Percentiles rank a stretch among this genome's conserved stretches.
Conservation (phyloP, 2,888 invertebrate genomes). For the Trachelus troglodyta region DNA sequence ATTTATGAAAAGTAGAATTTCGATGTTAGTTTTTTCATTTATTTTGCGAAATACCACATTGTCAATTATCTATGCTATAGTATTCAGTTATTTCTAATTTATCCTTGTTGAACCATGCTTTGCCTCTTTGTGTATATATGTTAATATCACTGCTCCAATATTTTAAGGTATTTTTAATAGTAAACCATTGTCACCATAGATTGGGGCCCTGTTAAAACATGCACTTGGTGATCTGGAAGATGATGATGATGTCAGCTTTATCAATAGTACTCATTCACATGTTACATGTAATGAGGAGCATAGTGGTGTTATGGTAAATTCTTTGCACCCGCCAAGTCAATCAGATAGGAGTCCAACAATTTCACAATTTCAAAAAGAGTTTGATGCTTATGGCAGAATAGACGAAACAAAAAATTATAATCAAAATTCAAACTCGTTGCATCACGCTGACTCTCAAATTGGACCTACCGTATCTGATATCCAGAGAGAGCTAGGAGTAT, state of each 20-base stretch:
- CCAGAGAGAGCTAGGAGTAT: slow-evolving; percentile 43
- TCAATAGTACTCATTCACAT: slow-evolving; percentile 66
- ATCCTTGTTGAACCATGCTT: neutral
- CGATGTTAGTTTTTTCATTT: slow-evolving; percentile 17
- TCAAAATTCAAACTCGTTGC: slow-evolving; percentile 33
- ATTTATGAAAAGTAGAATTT: slow-evolving; percentile 3
- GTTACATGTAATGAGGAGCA: slow-evolving; percentile 43
- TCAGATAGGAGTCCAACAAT: slow-evolving; percentile 41
- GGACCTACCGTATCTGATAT: slow-evolving; percentile 39
- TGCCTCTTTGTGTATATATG: neutral
- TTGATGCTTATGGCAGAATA: slow-evolving; percentile 38
- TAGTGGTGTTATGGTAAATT: slow-evolving; percentile 33
- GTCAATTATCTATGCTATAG: neutral
- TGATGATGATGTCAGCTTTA: slow-evolving; percentile 74
- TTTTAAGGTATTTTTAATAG: neutral
- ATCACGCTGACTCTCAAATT: slow-evolving; percentile 32
- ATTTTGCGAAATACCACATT: slow-evolving; percentile 20
- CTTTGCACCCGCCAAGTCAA: slow-evolving; percentile 27
- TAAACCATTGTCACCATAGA: slow-evolving; percentile 59
- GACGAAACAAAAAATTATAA: slow-evolving; percentile 40
- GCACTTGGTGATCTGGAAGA: slow-evolving; percentile 78
- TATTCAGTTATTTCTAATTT: neutral
- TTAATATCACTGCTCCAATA: neutral
- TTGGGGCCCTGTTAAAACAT: slow-evolving; percentile 73
- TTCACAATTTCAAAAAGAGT: slow-evolving; percentile 48